A percentile compares a stretch with the other conserved stretches of the same genome.
Conservation (phyloP, 2,888 invertebrate species). For the Rotaria sp. region DNA sequence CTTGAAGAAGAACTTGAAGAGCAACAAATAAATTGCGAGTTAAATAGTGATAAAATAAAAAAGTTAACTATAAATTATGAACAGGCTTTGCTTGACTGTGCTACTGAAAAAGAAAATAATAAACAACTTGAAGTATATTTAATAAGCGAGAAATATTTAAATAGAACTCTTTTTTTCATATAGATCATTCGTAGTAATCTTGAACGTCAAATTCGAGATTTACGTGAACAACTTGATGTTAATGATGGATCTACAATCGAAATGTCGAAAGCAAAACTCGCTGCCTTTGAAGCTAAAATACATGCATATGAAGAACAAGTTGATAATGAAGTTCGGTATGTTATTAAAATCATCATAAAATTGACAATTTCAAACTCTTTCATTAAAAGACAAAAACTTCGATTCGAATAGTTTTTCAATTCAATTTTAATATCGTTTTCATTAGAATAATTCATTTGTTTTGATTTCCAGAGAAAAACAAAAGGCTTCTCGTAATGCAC, state of each 20-base stretch:
- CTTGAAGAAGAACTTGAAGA: conserved; percentile 95
- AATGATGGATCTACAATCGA: conserved; percentile 84
- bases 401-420: background rate
- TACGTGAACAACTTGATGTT: conserved; percentile 81
- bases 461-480: conserved; percentile 65
- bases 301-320: conserved; percentile 41
- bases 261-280: conserved; percentile 84
- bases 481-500: conserved; percentile 75
- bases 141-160: background rate
- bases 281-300: conserved; percentile 80
- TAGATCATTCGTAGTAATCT: conserved; percentile 66
- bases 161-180: background rate
- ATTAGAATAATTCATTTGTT: background rate
- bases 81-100: conserved; percentile 65
- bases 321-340: conserved; percentile 25
- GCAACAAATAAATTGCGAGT: conserved; percentile 85
- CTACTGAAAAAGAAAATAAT: conserved; percentile 74
- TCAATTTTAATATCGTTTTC: too few species aligned
- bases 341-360: background rate
- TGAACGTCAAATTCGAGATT: conserved; percentile 70
- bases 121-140: conserved; percentile 71
- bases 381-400: too few species aligned
- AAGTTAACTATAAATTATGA: conserved; percentile 77
- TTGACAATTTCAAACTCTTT: too few species aligned
- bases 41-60: conserved; percentile 72